Conservation (phyloP, 2,797 vertebrate species). For the Limosa lapponica region DNA sequence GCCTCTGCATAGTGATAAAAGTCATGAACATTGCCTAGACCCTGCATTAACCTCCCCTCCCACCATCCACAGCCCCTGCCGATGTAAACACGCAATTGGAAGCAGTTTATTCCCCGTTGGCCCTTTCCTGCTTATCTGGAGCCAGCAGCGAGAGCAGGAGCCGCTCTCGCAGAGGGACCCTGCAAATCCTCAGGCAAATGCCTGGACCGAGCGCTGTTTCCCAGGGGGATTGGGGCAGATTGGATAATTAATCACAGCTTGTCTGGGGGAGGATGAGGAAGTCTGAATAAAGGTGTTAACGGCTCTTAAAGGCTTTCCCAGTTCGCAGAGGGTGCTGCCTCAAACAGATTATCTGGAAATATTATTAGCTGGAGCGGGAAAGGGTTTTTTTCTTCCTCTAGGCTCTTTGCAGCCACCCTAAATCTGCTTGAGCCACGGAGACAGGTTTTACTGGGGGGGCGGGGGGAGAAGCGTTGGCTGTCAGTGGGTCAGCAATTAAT, state of each 20-base stretch:
- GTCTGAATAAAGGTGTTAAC: slow-evolving; percentile 74
- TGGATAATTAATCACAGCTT: slow-evolving; percentile 71
- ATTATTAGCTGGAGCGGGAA: slow-evolving; percentile 65
- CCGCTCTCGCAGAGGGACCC: neutral
- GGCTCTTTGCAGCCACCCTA: slow-evolving; percentile 26
- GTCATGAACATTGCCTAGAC: neutral
- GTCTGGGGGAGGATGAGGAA: slow-evolving; percentile 68
- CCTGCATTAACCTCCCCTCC: neutral
- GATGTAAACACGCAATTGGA: neutral
- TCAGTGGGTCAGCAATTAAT: slow-evolving; percentile 66
- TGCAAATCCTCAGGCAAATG: neutral
- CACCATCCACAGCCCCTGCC: neutral
- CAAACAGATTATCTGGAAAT: slow-evolving; percentile 72
- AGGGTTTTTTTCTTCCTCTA: neutral
- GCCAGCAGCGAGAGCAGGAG: neutral
- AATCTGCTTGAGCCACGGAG: slow-evolving; percentile 46
- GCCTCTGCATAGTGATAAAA: neutral
- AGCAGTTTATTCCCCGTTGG: neutral
- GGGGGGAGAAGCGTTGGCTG: neutral
- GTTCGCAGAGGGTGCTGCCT: slow-evolving; percentile 60
- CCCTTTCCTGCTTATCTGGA: neutral
- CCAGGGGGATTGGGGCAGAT: slow-evolving; percentile 72
- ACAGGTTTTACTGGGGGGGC: slow-evolving; percentile 46
- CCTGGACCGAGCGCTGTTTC: neutral
- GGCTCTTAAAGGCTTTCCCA: slow-evolving; percentile 68